Evolutionary conservation across 2,797 vertebrate species (phyloP).

Genomic region (Rhabdophis nuchalis): DNA sequence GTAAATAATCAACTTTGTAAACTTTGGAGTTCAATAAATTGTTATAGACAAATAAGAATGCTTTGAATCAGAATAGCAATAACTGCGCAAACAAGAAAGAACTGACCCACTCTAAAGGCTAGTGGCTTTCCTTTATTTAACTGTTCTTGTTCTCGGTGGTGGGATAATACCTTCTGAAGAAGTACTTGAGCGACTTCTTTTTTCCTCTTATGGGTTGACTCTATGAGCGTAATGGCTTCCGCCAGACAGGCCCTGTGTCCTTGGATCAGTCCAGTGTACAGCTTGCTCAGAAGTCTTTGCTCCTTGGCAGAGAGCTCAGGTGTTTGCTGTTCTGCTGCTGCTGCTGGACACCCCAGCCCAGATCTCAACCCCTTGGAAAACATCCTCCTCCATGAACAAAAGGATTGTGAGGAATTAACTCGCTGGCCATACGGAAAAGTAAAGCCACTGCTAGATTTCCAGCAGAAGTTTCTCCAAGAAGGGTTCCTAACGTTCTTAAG

Average conservation of each 20-base stretch:
- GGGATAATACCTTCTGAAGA: conserved; percentile 86
- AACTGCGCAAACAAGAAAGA: conserved; percentile 45
- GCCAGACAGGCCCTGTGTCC: conserved; percentile 89
- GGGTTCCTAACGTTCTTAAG: conserved; percentile 37
- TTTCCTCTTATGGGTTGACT: conserved; percentile 88
- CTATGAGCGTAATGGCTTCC: conserved; percentile 91
- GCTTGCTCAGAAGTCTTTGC: conserved; percentile 77
- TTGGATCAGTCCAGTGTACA: conserved; percentile 81
- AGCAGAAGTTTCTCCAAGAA: not conserved
- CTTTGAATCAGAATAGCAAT: conserved; percentile 25
- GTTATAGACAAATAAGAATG: not conserved
- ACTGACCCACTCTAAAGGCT: conserved; percentile 97
- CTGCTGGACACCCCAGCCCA: conserved; percentile 61
- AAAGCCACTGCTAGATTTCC: not conserved
- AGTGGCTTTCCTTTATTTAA: conserved; percentile 81
- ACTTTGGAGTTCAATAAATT: not conserved
- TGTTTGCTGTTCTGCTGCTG: conserved; percentile 58
- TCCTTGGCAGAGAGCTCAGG: conserved; percentile 78
- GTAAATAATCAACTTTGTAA: not conserved
- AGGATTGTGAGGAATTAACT: fast-evolving
- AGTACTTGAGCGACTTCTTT: conserved; percentile 90
- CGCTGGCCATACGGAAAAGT: fast-evolving
- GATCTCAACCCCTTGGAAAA: conserved; percentile 47
- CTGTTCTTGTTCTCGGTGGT: conserved; percentile 82
- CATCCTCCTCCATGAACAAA: conserved; percentile 21